A percentile compares a stretch with the other conserved stretches of the same genome.
phyloP scores from a whole-genome alignment of 2,113 vertebrate genomes.

The Rhynchomys soricoides region DNA sequence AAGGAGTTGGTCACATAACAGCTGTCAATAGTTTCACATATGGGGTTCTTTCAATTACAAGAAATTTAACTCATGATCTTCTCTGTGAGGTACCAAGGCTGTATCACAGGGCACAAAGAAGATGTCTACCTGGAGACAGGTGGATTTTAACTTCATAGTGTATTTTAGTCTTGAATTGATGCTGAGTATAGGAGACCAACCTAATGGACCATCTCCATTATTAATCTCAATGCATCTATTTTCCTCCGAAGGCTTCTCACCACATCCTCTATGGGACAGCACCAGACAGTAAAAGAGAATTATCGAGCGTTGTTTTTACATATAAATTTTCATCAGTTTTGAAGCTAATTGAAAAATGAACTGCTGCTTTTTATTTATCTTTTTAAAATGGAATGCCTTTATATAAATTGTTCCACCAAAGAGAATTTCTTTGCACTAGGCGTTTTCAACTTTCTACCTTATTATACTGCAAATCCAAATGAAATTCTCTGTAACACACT shows the following conservation, averaged over 20 bases:
- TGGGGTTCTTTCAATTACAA: neutral
- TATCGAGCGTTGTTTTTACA: neutral
- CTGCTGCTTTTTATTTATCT: neutral
- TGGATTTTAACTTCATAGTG: constrained; percentile 2
- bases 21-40: constrained; percentile 31
- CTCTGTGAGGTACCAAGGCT: neutral
- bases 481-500: constrained; percentile 8
- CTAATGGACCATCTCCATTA: neutral
- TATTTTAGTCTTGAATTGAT: neutral
- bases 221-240: neutral
- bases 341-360: neutral
- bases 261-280: neutral
- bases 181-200: neutral
- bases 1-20: constrained; percentile 62
- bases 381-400: neutral
- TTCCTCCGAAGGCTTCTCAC: neutral
- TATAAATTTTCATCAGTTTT: neutral
- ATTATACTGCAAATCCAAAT: constrained; percentile 3
- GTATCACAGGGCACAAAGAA: constrained; percentile 13
- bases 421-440: neutral
- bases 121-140: neutral
- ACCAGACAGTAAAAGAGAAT: constrained; percentile 11
- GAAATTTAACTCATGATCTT: neutral
- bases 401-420: constrained; percentile 1
- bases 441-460: neutral